Base-by-base conservation (phyloP, 2,888 invertebrate species). In the Aphidius colemani region DNA sequence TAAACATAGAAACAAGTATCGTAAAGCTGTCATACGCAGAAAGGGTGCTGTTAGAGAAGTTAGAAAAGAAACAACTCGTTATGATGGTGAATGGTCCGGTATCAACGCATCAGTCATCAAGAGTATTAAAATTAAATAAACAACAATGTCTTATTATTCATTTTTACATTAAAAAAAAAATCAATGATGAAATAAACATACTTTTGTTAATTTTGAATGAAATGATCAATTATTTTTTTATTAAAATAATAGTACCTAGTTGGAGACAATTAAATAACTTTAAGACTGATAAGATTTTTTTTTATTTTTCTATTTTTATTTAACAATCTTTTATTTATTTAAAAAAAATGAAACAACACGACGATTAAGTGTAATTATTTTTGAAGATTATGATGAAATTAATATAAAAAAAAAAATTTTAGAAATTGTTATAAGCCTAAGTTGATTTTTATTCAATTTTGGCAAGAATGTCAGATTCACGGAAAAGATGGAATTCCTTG, bases 391-490 rank as follows among this genome's bases (percentile, higher is more conserved):
- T 30, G 5, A 30, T 30, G 30, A 18, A 18, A 18, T 18, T 4
- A 18, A 13, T 11, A 13, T 11, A 30, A 30, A 5, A 51, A 51
- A 51, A 51, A 46, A 18, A 51, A 46, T 18, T 3, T 30, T 5
- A 30, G 30, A 30, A 18, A 30, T 30, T 30, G 30, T 30, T 30
- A 5, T 30, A 30, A 30, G 30, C 30, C 30, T 30, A 30, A 2
- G 39, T 13, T 65, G 50, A 49, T 56, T 70, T 53, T 70, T 30
- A 30, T 72, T 92, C 90, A 74, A 95, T 86, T 85, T 97, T 98
- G 64, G 97, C 99, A 77, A 99, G 86, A 78, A 99, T 96, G 81
- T 99, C 99, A 61, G 92, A 86, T 85, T 99, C 99, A 81, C 95
- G 88, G 88, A 95, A 98, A 71, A 99, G 86, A 75, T 94, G 94